Evolutionary conservation across 2,888 invertebrate species (phyloP).

Genomic region (Spialia ferax): DNA sequence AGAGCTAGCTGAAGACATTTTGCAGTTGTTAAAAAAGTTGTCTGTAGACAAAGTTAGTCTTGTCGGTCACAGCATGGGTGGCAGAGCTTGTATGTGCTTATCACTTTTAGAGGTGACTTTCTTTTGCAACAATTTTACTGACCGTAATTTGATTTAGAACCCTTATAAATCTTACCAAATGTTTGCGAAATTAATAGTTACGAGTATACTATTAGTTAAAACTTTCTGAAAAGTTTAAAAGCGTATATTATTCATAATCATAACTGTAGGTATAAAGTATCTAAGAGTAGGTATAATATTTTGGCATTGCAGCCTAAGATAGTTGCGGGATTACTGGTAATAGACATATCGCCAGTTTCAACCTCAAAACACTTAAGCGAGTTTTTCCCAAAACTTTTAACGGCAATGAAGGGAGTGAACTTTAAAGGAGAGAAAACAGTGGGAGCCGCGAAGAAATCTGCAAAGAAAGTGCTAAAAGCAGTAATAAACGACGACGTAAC

Average conservation of each 20-base stretch:
- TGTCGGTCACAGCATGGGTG: conserved; percentile 98
- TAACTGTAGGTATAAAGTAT: no score
- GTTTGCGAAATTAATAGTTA: no score
- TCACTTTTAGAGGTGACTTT: conserved; percentile 88
- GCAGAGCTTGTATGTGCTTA: conserved; percentile 93
- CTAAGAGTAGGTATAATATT: no score
- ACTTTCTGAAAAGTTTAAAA: no score
- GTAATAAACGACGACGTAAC: conserved; percentile 83
- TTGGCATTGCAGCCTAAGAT: conserved; percentile 76
- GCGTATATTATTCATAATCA: no score
- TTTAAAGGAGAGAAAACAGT: conserved; percentile 60
- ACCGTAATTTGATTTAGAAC: no score
- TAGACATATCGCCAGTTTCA: conserved; percentile 89
- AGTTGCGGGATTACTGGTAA: conserved; percentile 88
- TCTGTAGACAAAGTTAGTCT: conserved; percentile 83
- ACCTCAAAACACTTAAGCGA: conserved; percentile 81
- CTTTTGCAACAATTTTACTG: no score
- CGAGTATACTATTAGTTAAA: no score
- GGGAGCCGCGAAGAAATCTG: conserved; percentile 54
- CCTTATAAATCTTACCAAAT: no score
- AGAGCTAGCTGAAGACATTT: conserved; percentile 91
- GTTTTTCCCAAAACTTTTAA: conserved; percentile 87
- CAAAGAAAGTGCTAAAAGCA: conserved; percentile 56
- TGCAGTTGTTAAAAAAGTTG: conserved; percentile 67
- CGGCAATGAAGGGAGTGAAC: conserved; percentile 65